Conservation (phyloP, 2,888 invertebrate genomes). For the Apomyelois bistriatella region DNA sequence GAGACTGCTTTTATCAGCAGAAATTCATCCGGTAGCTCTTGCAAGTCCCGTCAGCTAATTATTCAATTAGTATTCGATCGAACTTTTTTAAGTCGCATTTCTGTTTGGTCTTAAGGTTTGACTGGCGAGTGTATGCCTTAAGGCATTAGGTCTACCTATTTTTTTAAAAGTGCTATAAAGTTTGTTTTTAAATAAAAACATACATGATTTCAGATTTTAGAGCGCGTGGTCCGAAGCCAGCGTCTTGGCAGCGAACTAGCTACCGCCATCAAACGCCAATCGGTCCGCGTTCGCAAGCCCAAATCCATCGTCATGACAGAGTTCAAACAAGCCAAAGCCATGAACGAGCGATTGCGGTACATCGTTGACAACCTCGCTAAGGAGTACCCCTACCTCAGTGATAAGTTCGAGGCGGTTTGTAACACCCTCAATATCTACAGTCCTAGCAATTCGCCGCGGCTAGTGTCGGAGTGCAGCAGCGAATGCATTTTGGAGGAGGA, state of each 20-base stretch:
- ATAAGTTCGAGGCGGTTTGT: slow-evolving; percentile 52
- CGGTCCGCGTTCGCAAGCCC: slow-evolving; percentile 54
- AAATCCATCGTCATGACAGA: slow-evolving; percentile 76
- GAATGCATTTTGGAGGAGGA: slow-evolving; percentile 25
- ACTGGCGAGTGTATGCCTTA: too few relatives aligned
- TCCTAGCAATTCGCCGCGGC: slow-evolving; percentile 45
- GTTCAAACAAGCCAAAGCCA: slow-evolving; percentile 76
- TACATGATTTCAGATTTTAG: slow-evolving; percentile 52
- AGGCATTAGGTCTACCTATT: too few relatives aligned
- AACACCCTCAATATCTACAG: slow-evolving; percentile 73
- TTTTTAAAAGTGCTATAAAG: too few relatives aligned
- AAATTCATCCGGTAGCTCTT: too few relatives aligned
- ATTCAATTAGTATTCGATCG: too few relatives aligned
- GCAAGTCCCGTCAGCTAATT: too few relatives aligned
- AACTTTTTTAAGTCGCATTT: too few relatives aligned
- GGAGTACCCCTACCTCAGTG: slow-evolving; percentile 82
- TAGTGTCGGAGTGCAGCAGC: slow-evolving; percentile 33
- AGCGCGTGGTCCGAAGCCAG: slow-evolving; percentile 84
- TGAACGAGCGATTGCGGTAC: slow-evolving; percentile 79
- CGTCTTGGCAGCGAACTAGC: slow-evolving; percentile 82
- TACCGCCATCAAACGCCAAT: slow-evolving; percentile 66
- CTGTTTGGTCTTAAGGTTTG: too few relatives aligned
- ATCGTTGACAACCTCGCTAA: slow-evolving; percentile 78
- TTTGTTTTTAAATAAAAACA: not conserved
- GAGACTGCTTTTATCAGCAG: too few relatives aligned